A percentile compares a stretch with the other conserved stretches of the same genome.
Conservation (phyloP, 2,797 vertebrate genomes). For the Rhinella marina region DNA sequence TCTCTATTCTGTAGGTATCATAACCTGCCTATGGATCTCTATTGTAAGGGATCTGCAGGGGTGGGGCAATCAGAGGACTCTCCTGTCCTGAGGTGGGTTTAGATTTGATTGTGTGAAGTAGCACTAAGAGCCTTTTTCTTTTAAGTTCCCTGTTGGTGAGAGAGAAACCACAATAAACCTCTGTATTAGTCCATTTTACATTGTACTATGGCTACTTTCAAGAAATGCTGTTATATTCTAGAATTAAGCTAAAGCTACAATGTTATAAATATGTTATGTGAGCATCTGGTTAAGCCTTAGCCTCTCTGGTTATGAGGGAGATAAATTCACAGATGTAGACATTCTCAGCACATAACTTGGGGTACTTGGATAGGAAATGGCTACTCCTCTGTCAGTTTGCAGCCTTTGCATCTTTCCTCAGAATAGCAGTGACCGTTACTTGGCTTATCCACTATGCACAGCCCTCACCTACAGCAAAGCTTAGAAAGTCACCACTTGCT, state of each 20-base stretch:
- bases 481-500: conserved; percentile 9
- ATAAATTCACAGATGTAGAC: conserved; percentile 9
- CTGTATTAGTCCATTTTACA: background rate
- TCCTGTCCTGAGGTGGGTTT: background rate
- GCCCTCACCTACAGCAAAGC: conserved; percentile 48
- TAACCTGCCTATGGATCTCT: too few species aligned
- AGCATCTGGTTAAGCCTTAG: background rate
- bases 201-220: background rate
- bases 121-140: too few species aligned
- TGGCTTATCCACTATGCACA: conserved; percentile 29
- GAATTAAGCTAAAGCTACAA: background rate
- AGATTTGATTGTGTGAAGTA: too few species aligned
- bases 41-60: background rate
- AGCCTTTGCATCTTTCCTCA: conserved; percentile 17
- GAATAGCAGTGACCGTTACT: conserved; percentile 43
- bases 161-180: background rate
- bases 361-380: conserved; percentile 32
- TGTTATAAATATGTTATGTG: too few species aligned
- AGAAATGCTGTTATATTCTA: background rate
- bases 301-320: background rate
- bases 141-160: background rate
- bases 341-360: conserved; percentile 15
- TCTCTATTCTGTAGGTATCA: background rate
- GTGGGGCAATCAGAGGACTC: background rate
- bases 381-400: conserved; percentile 17